Evolutionary conservation across 1,140 invertebrate genomes (phyloP).

Genomic region (Drosophila bipectinata): DNA sequence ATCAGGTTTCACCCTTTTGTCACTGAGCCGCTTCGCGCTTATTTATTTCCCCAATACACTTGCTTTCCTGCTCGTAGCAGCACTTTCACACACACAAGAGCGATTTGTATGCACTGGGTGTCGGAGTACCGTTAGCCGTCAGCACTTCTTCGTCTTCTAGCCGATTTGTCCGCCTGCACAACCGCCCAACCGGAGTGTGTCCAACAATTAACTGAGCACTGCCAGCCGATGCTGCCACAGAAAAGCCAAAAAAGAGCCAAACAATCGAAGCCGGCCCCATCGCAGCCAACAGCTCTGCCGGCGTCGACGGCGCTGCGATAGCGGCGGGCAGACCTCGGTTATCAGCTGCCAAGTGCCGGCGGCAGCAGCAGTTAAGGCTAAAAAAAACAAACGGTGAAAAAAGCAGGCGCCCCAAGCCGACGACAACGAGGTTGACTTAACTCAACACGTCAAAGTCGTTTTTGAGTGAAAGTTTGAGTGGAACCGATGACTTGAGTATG

Average conservation of each 20-base stretch:
- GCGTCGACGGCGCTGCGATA: conserved; percentile 29
- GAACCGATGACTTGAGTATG: conserved; percentile 32
- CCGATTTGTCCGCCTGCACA: conserved; percentile 50
- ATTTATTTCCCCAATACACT: conserved; percentile 35
- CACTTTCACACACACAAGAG: conserved; percentile 35
- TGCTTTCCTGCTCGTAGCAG: conserved; percentile 23
- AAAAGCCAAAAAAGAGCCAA: conserved; percentile 73
- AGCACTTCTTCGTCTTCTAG: conserved; percentile 6
- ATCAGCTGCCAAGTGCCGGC: conserved; percentile 58
- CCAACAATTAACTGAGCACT: conserved; percentile 79
- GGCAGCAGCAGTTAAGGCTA: conserved; percentile 34
- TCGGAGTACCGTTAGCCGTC: conserved; percentile 54
- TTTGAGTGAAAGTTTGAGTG: conserved; percentile 58
- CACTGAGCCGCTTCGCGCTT: conserved; percentile 17
- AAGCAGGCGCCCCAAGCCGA: conserved; percentile 50
- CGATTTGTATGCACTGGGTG: conserved; percentile 43
- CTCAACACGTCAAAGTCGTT: conserved; percentile 20
- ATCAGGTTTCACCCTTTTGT: conserved; percentile 44
- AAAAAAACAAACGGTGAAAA: conserved; percentile 42
- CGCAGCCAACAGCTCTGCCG: conserved; percentile 7
- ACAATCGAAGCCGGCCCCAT: conserved; percentile 41
- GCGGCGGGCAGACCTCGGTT: conserved; percentile 39
- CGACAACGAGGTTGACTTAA: conserved; percentile 38
- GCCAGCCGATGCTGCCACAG: conserved; percentile 72
- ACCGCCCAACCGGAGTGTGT: conserved; percentile 73